These are phyloP conservation scores for Gandaritis pyraliata DNA, from an alignment of 2,888 invertebrate genomes.

Conservation along the genomic window DNA sequence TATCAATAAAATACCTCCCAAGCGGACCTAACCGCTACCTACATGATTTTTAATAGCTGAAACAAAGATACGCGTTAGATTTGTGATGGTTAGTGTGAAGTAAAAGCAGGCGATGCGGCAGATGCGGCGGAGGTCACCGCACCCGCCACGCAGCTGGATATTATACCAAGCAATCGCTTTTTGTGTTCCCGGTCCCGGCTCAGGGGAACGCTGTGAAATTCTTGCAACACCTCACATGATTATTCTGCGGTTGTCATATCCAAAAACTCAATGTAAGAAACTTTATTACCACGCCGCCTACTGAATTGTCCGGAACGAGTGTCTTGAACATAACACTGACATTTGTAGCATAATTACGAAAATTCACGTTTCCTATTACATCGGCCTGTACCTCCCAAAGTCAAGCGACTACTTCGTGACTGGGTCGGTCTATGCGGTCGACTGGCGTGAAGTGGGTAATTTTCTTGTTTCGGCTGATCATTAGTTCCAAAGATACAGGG, in stretches of 20 bases:
- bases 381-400: slow-evolving; percentile 41
- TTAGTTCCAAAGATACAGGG: slow-evolving; percentile 75
- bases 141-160: slow-evolving; percentile 71
- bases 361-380: slow-evolving; percentile 49
- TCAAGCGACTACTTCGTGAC: slow-evolving; percentile 68
- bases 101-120: slow-evolving; percentile 65
- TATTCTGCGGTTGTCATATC: slow-evolving; percentile 5
- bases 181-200: slow-evolving; percentile 53
- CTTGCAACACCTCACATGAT: slow-evolving; percentile 36
- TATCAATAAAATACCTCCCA: slow-evolving; percentile 33
- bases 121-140: slow-evolving; percentile 76
- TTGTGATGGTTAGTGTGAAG: slow-evolving; percentile 64
- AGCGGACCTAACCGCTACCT: slow-evolving; percentile 25
- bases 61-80: slow-evolving; percentile 49
- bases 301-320: slow-evolving; percentile 27
- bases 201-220: slow-evolving; percentile 52
- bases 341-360: slow-evolving; percentile 51
- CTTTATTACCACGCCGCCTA: slow-evolving; percentile 27
- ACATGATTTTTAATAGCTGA: slow-evolving; percentile 29
- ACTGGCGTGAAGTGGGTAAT: slow-evolving; percentile 65
- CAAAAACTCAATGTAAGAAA: slow-evolving; percentile 15
- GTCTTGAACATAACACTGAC: slow-evolving; percentile 29
- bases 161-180: slow-evolving; percentile 63
- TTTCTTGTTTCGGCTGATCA: slow-evolving; percentile 79
- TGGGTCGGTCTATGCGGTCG: slow-evolving; percentile 67